These are phyloP conservation scores for Bolinopsis microptera DNA, from an alignment of 37 sponge, comb jelly and placozoan species.

Conservation along the genomic window DNA sequence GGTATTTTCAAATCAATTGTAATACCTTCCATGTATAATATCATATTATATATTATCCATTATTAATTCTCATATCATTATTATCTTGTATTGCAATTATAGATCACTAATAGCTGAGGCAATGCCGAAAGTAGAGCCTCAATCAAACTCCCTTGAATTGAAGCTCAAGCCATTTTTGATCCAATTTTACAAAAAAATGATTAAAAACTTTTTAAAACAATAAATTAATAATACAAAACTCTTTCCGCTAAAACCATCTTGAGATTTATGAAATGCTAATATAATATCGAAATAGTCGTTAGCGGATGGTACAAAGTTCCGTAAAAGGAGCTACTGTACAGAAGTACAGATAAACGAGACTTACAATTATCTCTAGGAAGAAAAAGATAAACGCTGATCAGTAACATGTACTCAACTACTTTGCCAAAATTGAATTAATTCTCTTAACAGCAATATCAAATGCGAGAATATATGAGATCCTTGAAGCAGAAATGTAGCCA, in stretches of 20 bases:
- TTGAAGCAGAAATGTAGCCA: neutral
- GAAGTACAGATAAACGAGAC: too few relatives aligned
- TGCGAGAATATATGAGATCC: neutral
- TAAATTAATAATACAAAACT: slow-evolving; percentile 66
- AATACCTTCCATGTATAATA: neutral
- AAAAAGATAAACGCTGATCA: too few relatives aligned
- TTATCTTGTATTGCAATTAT: neutral
- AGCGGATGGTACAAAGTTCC: neutral
- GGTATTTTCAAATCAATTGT: neutral
- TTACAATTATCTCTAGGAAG: too few relatives aligned
- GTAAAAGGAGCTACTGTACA: neutral
- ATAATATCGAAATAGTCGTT: too few relatives aligned
- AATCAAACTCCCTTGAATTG: neutral
- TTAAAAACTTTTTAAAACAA: slow-evolving; percentile 68
- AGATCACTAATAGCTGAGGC: neutral
- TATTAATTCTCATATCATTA: neutral
- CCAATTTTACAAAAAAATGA: slow-evolving; percentile 65
- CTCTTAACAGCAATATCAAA: too few relatives aligned
- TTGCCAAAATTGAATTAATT: too few relatives aligned
- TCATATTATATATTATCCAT: neutral
- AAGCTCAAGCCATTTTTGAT: neutral
- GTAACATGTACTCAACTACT: too few relatives aligned
- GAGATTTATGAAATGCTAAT: neutral
- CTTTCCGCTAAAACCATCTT: neutral
- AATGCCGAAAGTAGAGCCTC: neutral